Base-by-base conservation (phyloP, 2,797 vertebrate genomes). In the Lemur catta region DNA sequence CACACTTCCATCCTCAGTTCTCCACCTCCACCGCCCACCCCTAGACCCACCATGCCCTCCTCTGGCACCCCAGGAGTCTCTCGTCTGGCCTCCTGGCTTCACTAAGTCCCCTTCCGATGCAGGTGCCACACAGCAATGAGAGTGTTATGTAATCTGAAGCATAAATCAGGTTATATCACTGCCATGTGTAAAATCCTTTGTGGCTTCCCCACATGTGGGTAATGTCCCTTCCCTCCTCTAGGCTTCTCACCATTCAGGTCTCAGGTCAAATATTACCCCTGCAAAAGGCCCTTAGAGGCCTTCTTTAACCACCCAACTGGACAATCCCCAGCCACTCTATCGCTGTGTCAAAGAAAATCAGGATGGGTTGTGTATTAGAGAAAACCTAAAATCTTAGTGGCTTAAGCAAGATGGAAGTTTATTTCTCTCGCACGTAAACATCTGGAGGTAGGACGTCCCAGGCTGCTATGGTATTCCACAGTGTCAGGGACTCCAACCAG, bases 341-440 rank as follows among this genome's bases (percentile, higher is more conserved):
- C 7, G 6, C 43, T 20, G 0, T 20, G 5, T 78, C 81, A 48
- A 57, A 61, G 71, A 63, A 91, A 82, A 78, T 38, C 46, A 79
- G 89, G 33, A 41, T 24, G 6, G 17, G 22, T 33, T 35, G 24
- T 41, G 38, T 33, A 18, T 28, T 24, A 65, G 61, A 78, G 84
- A 92, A 95, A 86, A 61, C 1, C 3, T 57, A 2, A 92, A 57
- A 50, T 28, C 33, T 11, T 24, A 33, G 65, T 33, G 28, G 30
- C 35, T 86, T 89, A 69, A 76, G 13, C 50, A 79, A 89, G 57
- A 65, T 1, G 41, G 33, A 61, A 48, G 28, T 90, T 92, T 57
- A 92, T 95, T 91, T 87, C 57, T 82, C 43, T 81, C 35, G 52
- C n/a, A 30, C 43, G 7, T 17, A 17, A 30, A 67, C 72, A 78